Evolutionary conservation across 2,888 invertebrate genomes (phyloP), one percentile per base, ranked within the genome.

Genomic region (Bellardia bayeri): DNA sequence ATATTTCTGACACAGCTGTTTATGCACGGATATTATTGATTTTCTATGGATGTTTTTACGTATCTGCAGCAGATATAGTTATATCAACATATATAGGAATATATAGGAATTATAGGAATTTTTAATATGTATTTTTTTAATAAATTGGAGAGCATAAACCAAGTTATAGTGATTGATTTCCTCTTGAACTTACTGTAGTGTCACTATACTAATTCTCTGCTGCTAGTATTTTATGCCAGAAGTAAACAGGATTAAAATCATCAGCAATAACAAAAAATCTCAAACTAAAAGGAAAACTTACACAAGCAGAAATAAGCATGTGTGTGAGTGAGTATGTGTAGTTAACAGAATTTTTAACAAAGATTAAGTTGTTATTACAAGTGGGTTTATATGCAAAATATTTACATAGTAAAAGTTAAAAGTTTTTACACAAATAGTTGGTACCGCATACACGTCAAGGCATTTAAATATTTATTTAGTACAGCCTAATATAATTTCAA

Each of bases 331-430:
- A 33, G 11, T 37, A 5, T 4, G 37, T 80, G 11, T 45, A 45
- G 51, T 58, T 72, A 56, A 9, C 40, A 66, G 72, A 58, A 72
- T 51, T 64, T 79, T 72, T 40, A 54, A 51, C 30, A 64, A 30
- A 74, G 84, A 84, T 84, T 84, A 79, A 45, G 30, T 49, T 42
- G 64, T 49, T 56, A 49, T 37, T 58, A 84, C 79, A 79, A 61
- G 14, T 68, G n/a, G 79, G 79, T 84, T 84, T 84, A 61, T 66
- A 71, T 79, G 56, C 40, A 58, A 30, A 56, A 64, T 40, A 30
- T 69, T 75, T 40, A 30, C 58, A 8, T 37, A n/a, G 69, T 45
- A 71, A 83, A 83, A 78, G 64, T 74, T 66, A 33, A 66, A 82
- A 69, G 13, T 69, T 51, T 79, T 40, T 23, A 42, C 16, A 68